Evolutionary conservation across 2,888 invertebrate genomes (phyloP).

Genomic region (Reticulitermes lucifugus): DNA sequence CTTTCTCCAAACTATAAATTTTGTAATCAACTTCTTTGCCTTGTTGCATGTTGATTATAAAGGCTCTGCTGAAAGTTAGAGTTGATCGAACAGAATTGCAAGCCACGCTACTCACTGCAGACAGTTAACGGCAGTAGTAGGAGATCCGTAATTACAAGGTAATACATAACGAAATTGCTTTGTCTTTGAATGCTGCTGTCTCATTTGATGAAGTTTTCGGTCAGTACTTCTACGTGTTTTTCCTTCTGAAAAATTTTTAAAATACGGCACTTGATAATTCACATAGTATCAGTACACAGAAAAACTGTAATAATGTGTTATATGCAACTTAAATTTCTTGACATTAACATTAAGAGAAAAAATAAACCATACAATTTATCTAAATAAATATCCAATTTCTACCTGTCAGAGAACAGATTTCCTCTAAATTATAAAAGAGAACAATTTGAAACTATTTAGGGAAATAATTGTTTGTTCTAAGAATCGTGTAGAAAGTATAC

Average conservation of each 20-base stretch:
- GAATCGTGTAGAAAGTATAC: too few relatives aligned
- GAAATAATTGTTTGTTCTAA: too few relatives aligned
- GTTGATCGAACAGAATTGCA: neutral
- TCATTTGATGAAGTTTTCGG: neutral
- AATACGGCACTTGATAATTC: too few relatives aligned
- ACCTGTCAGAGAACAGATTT: too few relatives aligned
- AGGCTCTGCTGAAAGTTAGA: neutral
- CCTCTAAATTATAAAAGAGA: too few relatives aligned
- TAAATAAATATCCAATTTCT: too few relatives aligned
- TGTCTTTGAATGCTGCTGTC: neutral
- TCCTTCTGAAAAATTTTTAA: neutral
- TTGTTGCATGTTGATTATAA: neutral
- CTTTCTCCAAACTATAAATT: neutral
- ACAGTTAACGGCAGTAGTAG: neutral
- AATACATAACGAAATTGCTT: neutral
- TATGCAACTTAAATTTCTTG: too few relatives aligned
- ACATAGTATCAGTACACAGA: too few relatives aligned
- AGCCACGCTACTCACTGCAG: neutral
- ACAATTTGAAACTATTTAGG: too few relatives aligned
- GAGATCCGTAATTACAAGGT: neutral
- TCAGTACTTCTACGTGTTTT: neutral
- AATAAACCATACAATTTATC: too few relatives aligned
- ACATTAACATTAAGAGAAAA: too few relatives aligned
- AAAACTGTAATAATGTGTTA: too few relatives aligned
- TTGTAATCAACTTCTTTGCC: neutral